These are phyloP conservation scores for Drosophila birchii DNA, from an alignment of 2,888 invertebrate species.

Conservation along the genomic window DNA sequence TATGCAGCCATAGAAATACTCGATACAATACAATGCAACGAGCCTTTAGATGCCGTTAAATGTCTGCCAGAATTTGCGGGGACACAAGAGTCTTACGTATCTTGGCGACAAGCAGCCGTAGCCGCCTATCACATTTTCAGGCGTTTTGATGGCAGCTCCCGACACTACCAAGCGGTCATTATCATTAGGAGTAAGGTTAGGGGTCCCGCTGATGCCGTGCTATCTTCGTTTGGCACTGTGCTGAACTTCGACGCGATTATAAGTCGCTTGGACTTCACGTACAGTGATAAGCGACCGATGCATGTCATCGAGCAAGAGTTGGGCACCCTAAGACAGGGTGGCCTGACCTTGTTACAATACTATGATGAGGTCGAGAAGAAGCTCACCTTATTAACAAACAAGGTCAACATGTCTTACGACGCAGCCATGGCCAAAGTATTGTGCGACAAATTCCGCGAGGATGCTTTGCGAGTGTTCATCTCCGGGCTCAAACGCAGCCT, in stretches of 20 bases:
- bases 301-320: background rate
- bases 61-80: too few relatives aligned
- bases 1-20: slow-evolving; percentile 7
- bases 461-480: too few relatives aligned
- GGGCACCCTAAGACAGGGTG: background rate
- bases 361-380: too few relatives aligned
- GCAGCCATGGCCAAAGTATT: too few relatives aligned
- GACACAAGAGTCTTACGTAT: background rate
- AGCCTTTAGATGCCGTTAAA: slow-evolving; percentile 19
- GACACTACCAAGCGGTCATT: background rate
- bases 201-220: background rate
- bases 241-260: background rate
- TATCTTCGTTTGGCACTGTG: background rate
- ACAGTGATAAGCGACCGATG: background rate
- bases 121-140: slow-evolving; percentile 11
- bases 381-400: too few relatives aligned
- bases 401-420: too few relatives aligned
- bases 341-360: too few relatives aligned
- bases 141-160: too few relatives aligned
- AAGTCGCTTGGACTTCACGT: background rate
- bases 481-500: too few relatives aligned
- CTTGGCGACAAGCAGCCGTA: slow-evolving; percentile 8
- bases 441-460: too few relatives aligned
- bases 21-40: slow-evolving; percentile 1
- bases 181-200: background rate